Conservation (phyloP, 2,113 vertebrate genomes). For the Trinectes maculatus region DNA sequence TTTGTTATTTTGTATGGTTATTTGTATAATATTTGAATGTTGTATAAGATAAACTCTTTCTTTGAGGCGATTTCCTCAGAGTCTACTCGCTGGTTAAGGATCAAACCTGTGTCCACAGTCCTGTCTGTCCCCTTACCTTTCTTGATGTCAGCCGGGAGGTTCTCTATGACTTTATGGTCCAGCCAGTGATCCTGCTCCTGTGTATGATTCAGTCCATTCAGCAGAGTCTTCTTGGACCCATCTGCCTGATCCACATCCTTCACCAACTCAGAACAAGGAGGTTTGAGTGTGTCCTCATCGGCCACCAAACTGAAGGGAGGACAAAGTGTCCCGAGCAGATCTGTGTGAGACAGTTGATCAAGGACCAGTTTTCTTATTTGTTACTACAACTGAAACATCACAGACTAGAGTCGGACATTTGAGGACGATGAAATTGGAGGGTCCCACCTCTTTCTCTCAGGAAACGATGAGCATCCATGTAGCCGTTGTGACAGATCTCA, state of each 20-base stretch:
- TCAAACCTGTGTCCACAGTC: neutral
- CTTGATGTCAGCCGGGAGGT: slow-evolving; percentile 78
- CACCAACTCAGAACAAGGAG: neutral
- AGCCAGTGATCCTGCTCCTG: slow-evolving; percentile 61
- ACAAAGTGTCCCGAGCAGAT: slow-evolving; percentile 66
- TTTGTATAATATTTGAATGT: neutral
- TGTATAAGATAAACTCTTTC: neutral
- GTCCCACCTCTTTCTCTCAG: slow-evolving; percentile 84
- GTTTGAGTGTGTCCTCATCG: neutral
- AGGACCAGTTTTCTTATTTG: neutral
- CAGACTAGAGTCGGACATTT: too few species aligned
- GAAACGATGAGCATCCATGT: slow-evolving; percentile 86
- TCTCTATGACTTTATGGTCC: slow-evolving; percentile 75
- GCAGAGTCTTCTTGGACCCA: neutral
- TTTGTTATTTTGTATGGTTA: neutral
- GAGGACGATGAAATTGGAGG: neutral
- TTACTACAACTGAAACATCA: neutral
- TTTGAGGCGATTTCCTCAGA: neutral
- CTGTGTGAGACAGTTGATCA: slow-evolving; percentile 61
- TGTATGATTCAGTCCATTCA: neutral
- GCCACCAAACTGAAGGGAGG: slow-evolving; percentile 18
- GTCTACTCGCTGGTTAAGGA: neutral
- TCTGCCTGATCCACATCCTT: neutral
- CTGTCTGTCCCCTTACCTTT: slow-evolving; percentile 73
- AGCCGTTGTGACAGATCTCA: slow-evolving; percentile 89